Percentiles rank a stretch among this genome's conserved stretches.
Evolutionary conservation across 2,797 vertebrate species (phyloP).

Genomic region (Siniperca obscura): DNA sequence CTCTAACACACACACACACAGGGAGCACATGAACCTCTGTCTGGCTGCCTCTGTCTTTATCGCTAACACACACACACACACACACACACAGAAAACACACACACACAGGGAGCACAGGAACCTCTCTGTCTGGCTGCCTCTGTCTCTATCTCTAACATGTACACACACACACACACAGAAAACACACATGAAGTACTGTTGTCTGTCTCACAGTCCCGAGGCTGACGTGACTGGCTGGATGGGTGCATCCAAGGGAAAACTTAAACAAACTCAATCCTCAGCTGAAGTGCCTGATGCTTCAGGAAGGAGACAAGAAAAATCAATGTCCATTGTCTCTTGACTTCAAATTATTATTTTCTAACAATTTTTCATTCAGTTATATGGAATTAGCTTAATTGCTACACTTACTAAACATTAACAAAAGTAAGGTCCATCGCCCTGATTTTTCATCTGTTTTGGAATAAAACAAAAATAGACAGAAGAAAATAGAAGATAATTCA

Average conservation of each 20-base stretch:
- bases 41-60: conserved; percentile 4
- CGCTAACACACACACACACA: conserved; percentile 14
- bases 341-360: background rate
- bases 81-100: conserved; percentile 43
- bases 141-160: background rate
- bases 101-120: conserved; percentile 6
- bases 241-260: conserved; percentile 51
- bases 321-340: background rate
- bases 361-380: background rate
- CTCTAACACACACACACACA: background rate
- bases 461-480: background rate
- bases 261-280: conserved; percentile 27
- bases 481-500: background rate
- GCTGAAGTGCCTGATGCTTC: conserved; percentile 16
- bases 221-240: conserved; percentile 40
- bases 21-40: conserved; percentile 18
- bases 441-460: background rate
- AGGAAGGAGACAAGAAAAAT: background rate
- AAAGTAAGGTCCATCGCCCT: background rate
- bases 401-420: background rate
- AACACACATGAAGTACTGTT: conserved; percentile 16
- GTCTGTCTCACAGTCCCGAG: conserved; percentile 22
- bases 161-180: conserved; percentile 5
- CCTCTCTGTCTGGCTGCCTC: conserved; percentile 23
- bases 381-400: background rate